Evolutionary conservation across 2,113 vertebrate genomes (phyloP), one percentile per base, ranked within the genome.

Genomic region (Hippocampus barbouri): DNA sequence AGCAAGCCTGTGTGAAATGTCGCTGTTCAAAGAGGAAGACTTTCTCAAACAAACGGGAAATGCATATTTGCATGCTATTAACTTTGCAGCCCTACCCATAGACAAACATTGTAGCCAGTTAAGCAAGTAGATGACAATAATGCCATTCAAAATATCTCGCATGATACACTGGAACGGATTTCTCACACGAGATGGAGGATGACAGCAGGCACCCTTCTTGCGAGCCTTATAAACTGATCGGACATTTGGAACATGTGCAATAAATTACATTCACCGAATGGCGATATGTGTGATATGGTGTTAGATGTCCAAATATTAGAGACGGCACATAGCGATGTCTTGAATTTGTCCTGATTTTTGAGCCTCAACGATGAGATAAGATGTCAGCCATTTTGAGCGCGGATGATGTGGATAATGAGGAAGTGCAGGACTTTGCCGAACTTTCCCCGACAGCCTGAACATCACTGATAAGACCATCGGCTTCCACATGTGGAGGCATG

Each of bases 41-140:
- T 4, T 73, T 71, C 76, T 61, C 53, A 77, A 83, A 84, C 67
- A 21, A 67, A 60, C 78, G 70, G 73, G 76, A 86, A 85, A 74
- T 60, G 63, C 77, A 61, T 34, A 8, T 68, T 34, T 82, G 51
- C 65, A 66, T 78, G 74, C 71, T 30, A 68, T 62, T 68, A 70
- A 65, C 73, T 69, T 11, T 2, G 66, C 49, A 53, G 21, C 23
- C 12, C 74, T 66, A 30, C 79, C 14, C 59, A 45, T 21, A 70
- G 38, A 41, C 68, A 59, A 70, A 43, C 45, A 40, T 68, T 45
- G 69, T 71, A 83, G 85, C 85, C 71, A 51, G 84, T 81, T 47
- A 30, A 47, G 54, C 73, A 34, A 79, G 79, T 85, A 70, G 30
- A 49, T 70, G 54, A 38, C 57, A 69, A 25, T 47, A 47, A 66